Evolutionary conservation across 2,113 vertebrate genomes (phyloP), one percentile per base, ranked within the genome.

Genomic region (Orthochromis indermauri): DNA sequence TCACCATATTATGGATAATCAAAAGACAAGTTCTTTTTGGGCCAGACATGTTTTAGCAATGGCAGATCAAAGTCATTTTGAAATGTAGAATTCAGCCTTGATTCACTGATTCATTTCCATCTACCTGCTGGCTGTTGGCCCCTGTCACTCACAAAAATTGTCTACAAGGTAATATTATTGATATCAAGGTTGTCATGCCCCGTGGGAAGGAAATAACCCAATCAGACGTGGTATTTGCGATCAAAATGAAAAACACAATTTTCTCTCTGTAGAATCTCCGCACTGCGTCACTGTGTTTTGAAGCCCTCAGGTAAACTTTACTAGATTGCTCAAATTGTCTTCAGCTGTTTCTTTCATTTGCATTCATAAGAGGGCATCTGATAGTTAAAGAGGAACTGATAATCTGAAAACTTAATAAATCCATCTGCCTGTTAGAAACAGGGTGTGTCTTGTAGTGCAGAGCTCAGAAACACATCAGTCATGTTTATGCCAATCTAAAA

Each of bases 61-160:
- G 55, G 12, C 17, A 19, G 47, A 59, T 2, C 3, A 37, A 81
- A 83, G 79, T 84, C 40, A 79, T 59, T 53, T 53, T 86, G 8
- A 66, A 85, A 87, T 47, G 45, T 35, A 80, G n/a, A 88, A 68
- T 35, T 82, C 17, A 79, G 16, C 66, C 47, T 71, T 84, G 35
- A 91, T 89, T 78, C 81, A 90, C 87, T 92, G 87, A 91, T 86
- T 88, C 63, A 86, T 90, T 88, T 81, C 80, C 85, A 51, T 81
- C 59, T 40, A 54, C 59, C 81, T 90, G 73, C 87, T 47, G n/a
- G 24, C 78, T 87, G 53, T 35, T 76, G 73, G 61, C 59, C 80
- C 80, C 71, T 76, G 85, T 89, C 87, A 85, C 63, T 92, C 89
- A 79, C 49, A 76, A 26, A 87, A 91, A 87, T 83, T 80, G 88